phyloP scores from a whole-genome alignment of 2,888 invertebrate genomes.

The Xestia ashworthii region DNA sequence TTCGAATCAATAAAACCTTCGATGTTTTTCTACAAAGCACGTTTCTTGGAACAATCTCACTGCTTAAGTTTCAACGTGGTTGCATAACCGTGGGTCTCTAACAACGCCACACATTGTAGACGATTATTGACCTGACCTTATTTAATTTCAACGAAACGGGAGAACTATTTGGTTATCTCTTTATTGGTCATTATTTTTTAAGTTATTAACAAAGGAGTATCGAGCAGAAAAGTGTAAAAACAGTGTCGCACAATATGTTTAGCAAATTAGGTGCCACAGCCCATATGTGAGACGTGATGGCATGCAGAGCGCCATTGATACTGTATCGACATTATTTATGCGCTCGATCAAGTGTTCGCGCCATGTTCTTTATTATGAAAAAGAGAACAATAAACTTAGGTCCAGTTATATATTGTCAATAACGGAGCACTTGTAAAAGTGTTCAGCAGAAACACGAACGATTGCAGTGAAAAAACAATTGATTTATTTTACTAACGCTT shows the following conservation, averaged over 20 bases:
- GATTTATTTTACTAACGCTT: slow-evolving; percentile 52
- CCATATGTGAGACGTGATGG: slow-evolving; percentile 63
- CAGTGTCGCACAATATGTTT: slow-evolving; percentile 59
- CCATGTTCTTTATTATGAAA: slow-evolving; percentile 59
- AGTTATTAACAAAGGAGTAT: slow-evolving; percentile 43
- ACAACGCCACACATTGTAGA: slow-evolving; percentile 79
- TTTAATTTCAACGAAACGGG: slow-evolving; percentile 76
- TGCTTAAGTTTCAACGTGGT: slow-evolving; percentile 84
- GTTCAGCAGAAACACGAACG: slow-evolving; percentile 50
- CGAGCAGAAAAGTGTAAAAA: slow-evolving; percentile 32
- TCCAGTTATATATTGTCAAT: slow-evolving; percentile 57
- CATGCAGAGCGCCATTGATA: slow-evolving; percentile 55
- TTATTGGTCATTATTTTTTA: slow-evolving; percentile 50
- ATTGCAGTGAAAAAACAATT: slow-evolving; percentile 52
- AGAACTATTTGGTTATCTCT: slow-evolving; percentile 65
- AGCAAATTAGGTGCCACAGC: slow-evolving; percentile 69
- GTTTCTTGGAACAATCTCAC: slow-evolving; percentile 85
- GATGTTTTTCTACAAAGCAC: slow-evolving; percentile 88
- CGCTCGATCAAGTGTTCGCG: slow-evolving; percentile 50
- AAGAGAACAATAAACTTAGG: slow-evolving; percentile 39
- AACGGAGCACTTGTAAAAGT: slow-evolving; percentile 46
- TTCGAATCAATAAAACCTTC: slow-evolving; percentile 84
- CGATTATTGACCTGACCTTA: slow-evolving; percentile 84
- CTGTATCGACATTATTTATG: slow-evolving; percentile 57
- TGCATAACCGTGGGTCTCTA: slow-evolving; percentile 83